Evolutionary conservation across 2,113 vertebrate species (phyloP).

Genomic region (Perca fluviatilis): DNA sequence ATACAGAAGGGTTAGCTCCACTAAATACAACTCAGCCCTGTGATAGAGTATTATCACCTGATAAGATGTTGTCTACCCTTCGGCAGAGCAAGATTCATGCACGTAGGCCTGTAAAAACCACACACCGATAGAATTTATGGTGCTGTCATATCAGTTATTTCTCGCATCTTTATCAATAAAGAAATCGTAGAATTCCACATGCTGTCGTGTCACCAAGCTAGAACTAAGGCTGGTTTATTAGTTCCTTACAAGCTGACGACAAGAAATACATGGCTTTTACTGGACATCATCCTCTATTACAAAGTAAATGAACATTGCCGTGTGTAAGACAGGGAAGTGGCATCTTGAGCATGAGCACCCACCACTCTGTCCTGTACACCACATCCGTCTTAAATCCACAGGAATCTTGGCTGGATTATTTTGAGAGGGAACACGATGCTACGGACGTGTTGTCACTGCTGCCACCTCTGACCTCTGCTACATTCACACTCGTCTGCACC

Average conservation of each 20-base stretch:
- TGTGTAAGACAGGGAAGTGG: background rate
- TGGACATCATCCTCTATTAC: background rate
- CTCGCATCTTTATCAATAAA: background rate
- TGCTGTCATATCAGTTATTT: background rate
- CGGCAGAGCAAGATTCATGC: background rate
- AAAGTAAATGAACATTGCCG: background rate
- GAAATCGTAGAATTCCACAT: background rate
- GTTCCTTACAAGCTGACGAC: background rate
- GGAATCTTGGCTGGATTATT: conserved; percentile 29
- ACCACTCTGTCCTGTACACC: background rate
- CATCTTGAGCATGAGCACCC: background rate
- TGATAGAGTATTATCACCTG: background rate
- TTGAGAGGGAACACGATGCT: conserved; percentile 45
- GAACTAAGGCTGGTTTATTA: background rate
- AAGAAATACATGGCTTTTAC: background rate
- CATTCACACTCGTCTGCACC: conserved; percentile 43
- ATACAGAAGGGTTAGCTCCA: background rate
- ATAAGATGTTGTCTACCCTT: background rate
- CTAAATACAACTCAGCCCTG: background rate
- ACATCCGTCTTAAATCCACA: conserved; percentile 5
- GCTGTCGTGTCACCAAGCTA: background rate
- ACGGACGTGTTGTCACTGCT: conserved; percentile 39
- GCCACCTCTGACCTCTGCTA: conserved; percentile 45
- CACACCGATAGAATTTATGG: no score
- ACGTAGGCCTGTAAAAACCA: background rate